Evolutionary conservation across 1,140 invertebrate species (phyloP).

Genomic region (Diploscapter pachys): DNA sequence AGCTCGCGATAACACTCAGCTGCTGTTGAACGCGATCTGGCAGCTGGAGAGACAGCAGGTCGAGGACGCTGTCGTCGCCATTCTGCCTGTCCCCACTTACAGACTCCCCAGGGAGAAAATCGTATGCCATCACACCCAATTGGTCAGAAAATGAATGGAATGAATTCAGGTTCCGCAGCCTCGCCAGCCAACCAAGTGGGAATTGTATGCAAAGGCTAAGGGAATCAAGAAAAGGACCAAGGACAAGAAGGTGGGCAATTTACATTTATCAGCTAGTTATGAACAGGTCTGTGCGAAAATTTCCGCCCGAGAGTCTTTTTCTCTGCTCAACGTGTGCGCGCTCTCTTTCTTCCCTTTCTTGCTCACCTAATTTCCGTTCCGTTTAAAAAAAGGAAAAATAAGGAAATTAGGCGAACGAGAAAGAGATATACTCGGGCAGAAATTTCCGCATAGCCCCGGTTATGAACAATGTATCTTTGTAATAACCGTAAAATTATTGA

Average conservation of each 20-base stretch:
- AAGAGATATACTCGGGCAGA: too few relatives aligned
- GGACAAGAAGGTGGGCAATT: constrained; percentile 68
- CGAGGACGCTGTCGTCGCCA: constrained; percentile 62
- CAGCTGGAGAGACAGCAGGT: constrained; percentile 73
- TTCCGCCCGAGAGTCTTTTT: too few relatives aligned
- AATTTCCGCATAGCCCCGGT: too few relatives aligned
- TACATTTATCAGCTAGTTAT: constrained; percentile 58
- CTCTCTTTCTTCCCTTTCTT: too few relatives aligned
- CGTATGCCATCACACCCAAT: constrained; percentile 60
- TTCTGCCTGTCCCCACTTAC: constrained; percentile 65
- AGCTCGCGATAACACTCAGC: constrained; percentile 79
- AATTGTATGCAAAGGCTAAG: constrained; percentile 86
- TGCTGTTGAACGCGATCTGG: constrained; percentile 83
- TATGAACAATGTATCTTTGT: too few relatives aligned
- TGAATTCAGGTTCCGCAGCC: constrained; percentile 69
- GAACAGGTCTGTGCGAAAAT: neutral
- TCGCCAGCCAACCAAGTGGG: constrained; percentile 84
- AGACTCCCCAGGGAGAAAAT: constrained; percentile 78
- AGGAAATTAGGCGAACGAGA: too few relatives aligned
- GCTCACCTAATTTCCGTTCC: too few relatives aligned
- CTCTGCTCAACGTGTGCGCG: too few relatives aligned
- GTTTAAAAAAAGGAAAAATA: too few relatives aligned
- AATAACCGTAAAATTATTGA: too few relatives aligned
- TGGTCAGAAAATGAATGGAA: neutral
- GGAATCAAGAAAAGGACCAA: constrained; percentile 83